Conservation (phyloP, 2,888 invertebrate species). For the Orthosia incerta region DNA sequence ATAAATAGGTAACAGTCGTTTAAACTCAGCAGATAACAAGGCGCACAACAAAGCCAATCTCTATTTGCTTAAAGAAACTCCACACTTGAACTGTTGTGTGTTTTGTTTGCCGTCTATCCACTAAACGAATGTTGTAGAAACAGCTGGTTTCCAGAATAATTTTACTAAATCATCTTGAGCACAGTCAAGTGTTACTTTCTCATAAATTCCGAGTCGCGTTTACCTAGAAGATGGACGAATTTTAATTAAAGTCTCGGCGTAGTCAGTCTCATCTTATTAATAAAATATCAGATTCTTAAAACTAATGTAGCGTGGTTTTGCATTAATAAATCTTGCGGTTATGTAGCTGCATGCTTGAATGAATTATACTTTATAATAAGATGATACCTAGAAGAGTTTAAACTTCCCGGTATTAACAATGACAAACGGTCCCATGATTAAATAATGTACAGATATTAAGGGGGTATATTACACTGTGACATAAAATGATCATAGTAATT, state of each 20-base stretch:
- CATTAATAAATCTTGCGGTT: constrained; percentile 55
- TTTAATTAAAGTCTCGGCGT: constrained; percentile 75
- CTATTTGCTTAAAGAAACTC: constrained; percentile 51
- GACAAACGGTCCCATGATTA: constrained; percentile 23
- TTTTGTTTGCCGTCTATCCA: constrained; percentile 43
- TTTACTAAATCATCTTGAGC: constrained; percentile 73
- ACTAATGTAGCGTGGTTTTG: constrained; percentile 61
- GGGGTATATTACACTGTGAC: not conserved
- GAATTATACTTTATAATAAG: constrained; percentile 52
- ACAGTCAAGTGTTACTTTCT: constrained; percentile 74
- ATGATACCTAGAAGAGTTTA: constrained; percentile 30
- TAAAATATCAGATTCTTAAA: constrained; percentile 67
- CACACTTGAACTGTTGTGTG: constrained; percentile 45
- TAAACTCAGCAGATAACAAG: constrained; percentile 6
- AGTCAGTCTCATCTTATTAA: constrained; percentile 65
- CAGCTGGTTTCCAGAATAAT: constrained; percentile 73
- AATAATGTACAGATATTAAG: not conserved
- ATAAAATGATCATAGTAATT: not conserved
- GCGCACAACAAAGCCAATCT: constrained; percentile 23
- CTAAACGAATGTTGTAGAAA: constrained; percentile 65
- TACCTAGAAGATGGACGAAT: constrained; percentile 71
- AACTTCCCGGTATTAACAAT: constrained; percentile 20
- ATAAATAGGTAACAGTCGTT: constrained; percentile 4
- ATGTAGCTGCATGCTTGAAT: constrained; percentile 37
- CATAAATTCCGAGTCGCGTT: constrained; percentile 70